A percentile compares a stretch with the other conserved stretches of the same genome.
phyloP scores from a whole-genome alignment of 2,797 vertebrate species.

The Coregonus suidteri region DNA sequence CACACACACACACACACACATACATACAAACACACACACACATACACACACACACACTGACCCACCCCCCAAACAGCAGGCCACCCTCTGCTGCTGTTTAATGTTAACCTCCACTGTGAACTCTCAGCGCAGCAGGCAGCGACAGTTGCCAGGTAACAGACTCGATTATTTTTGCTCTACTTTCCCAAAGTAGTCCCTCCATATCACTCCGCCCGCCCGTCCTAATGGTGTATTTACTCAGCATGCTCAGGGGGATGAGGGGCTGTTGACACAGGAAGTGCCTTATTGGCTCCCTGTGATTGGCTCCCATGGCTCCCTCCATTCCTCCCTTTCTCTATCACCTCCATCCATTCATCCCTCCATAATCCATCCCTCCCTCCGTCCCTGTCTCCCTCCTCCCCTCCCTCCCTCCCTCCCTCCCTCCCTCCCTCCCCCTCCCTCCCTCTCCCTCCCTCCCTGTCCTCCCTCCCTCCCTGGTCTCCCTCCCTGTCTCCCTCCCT shows the following conservation, averaged over 20 bases:
- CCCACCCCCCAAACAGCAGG: background rate
- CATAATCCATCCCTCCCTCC: background rate
- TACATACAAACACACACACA: too few relatives aligned
- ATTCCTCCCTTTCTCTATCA: background rate
- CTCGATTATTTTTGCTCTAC: background rate
- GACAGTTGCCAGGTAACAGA: conserved; percentile 11
- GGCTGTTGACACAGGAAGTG: background rate
- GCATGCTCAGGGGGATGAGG: background rate
- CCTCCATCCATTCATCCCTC: background rate
- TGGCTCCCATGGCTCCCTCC: background rate
- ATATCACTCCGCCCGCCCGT: background rate
- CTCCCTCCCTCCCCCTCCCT: background rate
- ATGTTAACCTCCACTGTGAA: background rate
- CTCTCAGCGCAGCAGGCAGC: background rate
- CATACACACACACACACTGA: background rate
- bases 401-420: too few relatives aligned
- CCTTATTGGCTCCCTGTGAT: background rate
- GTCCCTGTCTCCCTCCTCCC: background rate
- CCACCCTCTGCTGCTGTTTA: background rate
- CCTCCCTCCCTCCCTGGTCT: background rate
- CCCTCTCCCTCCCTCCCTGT: background rate
- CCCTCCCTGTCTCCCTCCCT: rapidly evolving
- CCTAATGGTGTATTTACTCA: conserved; percentile 1
- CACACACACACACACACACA: too few relatives aligned
- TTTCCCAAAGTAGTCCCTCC: background rate